Evolutionary conservation across 1,140 invertebrate species (phyloP).

Genomic region (Drosophila nikananu): DNA sequence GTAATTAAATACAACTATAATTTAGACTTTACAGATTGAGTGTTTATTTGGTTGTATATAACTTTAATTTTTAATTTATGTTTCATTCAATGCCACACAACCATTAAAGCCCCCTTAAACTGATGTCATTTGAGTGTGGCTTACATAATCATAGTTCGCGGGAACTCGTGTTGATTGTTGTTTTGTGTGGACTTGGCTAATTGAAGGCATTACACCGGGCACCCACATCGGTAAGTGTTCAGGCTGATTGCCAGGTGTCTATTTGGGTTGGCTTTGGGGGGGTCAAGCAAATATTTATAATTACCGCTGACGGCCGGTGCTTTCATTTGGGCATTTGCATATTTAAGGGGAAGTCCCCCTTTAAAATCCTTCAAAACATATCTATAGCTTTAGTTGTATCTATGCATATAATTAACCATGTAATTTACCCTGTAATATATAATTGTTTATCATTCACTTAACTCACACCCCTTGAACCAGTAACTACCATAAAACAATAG

Average conservation of each 20-base stretch:
- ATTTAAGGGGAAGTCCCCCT: slow-evolving; percentile 11
- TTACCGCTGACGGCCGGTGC: slow-evolving; percentile 16
- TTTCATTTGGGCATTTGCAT: slow-evolving; percentile 23
- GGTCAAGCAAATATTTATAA: slow-evolving; percentile 38
- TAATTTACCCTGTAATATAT: slow-evolving; percentile 7
- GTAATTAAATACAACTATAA: background rate
- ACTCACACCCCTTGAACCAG: background rate
- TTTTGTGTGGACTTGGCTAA: slow-evolving; percentile 30
- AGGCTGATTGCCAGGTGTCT: slow-evolving; percentile 17
- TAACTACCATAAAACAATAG: background rate
- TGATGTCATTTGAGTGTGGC: slow-evolving; percentile 27
- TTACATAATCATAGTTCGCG: slow-evolving; percentile 40
- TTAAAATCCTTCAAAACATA: slow-evolving; percentile 1
- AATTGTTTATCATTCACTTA: slow-evolving; percentile 6
- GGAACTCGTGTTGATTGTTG: slow-evolving; percentile 29
- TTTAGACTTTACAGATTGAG: too few relatives aligned
- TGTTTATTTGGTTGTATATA: background rate
- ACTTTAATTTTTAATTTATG: background rate
- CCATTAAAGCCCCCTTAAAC: background rate
- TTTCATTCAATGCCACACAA: background rate
- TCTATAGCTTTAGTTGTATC: background rate
- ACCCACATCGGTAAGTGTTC: background rate
- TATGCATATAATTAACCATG: background rate
- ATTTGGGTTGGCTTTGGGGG: background rate
- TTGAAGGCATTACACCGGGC: slow-evolving; percentile 27